Conservation (phyloP, 2,797 vertebrate genomes). For the Hylomyscus alleni region DNA sequence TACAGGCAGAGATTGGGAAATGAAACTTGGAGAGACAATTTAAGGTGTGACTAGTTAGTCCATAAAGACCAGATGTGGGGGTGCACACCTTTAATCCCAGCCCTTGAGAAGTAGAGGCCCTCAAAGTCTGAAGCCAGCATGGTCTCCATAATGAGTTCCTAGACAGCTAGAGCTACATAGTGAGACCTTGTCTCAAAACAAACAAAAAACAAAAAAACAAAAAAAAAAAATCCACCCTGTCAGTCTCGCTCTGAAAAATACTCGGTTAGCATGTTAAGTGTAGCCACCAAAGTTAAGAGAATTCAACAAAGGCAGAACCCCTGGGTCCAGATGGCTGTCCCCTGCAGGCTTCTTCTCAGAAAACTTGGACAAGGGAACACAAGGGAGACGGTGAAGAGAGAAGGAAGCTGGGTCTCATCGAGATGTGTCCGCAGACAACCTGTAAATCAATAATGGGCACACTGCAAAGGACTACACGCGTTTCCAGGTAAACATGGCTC, state of each 20-base stretch:
- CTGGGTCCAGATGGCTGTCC: background rate
- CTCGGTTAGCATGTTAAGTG: background rate
- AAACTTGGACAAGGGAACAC: background rate
- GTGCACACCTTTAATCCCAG: background rate
- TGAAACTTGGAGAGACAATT: too few relatives aligned
- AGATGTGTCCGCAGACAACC: background rate
- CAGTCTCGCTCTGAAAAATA: background rate
- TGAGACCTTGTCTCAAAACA: background rate
- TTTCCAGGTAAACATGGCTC: constrained; percentile 25
- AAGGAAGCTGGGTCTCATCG: background rate
- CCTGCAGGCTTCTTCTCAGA: background rate
- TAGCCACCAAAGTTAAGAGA: background rate
- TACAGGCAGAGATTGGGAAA: too few relatives aligned
- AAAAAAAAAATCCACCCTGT: background rate
- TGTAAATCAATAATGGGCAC: background rate
- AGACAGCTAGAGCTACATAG: too few relatives aligned
- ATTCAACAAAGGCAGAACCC: background rate
- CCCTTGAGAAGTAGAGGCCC: background rate
- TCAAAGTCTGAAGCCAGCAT: too few relatives aligned
- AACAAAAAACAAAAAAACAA: background rate
- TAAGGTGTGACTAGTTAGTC: too few relatives aligned
- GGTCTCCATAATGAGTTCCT: too few relatives aligned
- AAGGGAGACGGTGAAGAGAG: background rate
- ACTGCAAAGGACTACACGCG: too few relatives aligned
- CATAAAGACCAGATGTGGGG: too few relatives aligned